A percentile compares a stretch with the other conserved stretches of the same genome.
These are phyloP conservation scores for Bothrops jararaca DNA, from an alignment of 2,113 vertebrate genomes.

Conservation along the genomic window DNA sequence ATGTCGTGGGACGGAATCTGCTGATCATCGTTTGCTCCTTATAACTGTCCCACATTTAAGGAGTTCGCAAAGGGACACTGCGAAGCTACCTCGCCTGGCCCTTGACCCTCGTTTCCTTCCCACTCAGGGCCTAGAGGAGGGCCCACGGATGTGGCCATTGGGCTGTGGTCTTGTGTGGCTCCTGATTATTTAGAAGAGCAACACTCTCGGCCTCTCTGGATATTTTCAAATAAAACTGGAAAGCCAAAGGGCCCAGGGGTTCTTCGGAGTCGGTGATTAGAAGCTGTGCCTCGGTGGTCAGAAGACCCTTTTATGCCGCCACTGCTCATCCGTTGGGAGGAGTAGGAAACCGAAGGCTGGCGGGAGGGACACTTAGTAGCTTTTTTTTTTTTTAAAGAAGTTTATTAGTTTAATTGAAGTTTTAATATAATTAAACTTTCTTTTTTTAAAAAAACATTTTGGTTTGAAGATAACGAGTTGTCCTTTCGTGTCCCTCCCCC, in stretches of 20 bases:
- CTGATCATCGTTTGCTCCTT: not conserved
- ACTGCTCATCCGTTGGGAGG: not conserved
- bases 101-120: not conserved
- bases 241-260: not conserved
- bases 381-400: constrained; percentile 33
- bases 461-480: constrained; percentile 67
- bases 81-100: not conserved
- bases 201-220: not conserved
- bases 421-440: constrained; percentile 69
- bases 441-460: constrained; percentile 47
- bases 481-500: constrained; percentile 51
- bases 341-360: not conserved
- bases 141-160: not conserved
- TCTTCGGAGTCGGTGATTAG: fast-evolving
- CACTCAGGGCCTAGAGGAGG: not conserved
- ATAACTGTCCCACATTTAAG: not conserved
- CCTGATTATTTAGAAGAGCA: not conserved
- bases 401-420: constrained; percentile 67
- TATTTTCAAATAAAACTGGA: not conserved
- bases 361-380: not conserved
- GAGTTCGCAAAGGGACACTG: fast-evolving
- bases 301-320: fast-evolving
- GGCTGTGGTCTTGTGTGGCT: not conserved
- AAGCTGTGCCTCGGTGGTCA: not conserved
- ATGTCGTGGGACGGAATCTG: not conserved